These are phyloP conservation scores for Cossypha niveicapilla DNA, from an alignment of 2,797 vertebrate genomes.

Conservation along the genomic window DNA sequence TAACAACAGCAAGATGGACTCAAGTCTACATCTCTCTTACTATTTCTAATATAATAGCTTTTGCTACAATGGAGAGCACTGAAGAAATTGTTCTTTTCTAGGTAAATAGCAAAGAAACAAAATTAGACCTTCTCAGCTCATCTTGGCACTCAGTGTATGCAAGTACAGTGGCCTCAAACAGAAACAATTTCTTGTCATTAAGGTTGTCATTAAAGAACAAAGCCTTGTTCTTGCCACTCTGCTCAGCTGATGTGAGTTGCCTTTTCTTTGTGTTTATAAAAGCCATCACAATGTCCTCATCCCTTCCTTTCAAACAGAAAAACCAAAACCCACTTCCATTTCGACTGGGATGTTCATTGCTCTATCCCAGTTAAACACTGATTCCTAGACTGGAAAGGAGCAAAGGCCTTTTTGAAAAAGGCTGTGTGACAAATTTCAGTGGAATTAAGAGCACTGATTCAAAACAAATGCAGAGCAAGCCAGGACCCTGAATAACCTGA, in stretches of 20 bases:
- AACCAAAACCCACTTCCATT: background rate
- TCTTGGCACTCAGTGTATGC: background rate
- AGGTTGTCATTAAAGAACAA: background rate
- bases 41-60: background rate
- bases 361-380: background rate
- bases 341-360: background rate
- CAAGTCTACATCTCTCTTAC: background rate
- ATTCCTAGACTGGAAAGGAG: background rate
- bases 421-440: background rate
- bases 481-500: background rate
- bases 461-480: background rate
- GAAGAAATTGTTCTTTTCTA: background rate
- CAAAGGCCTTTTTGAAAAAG: background rate
- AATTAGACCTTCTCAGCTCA: background rate
- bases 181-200: background rate
- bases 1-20: background rate
- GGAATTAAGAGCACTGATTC: background rate
- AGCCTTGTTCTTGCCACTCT: background rate
- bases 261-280: background rate
- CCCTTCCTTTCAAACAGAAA: background rate
- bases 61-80: background rate
- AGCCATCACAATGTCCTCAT: background rate
- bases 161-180: background rate
- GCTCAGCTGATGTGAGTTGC: background rate
- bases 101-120: background rate